Base-by-base conservation (phyloP, 2,113 vertebrate species). In the Lophius piscatorius region DNA sequence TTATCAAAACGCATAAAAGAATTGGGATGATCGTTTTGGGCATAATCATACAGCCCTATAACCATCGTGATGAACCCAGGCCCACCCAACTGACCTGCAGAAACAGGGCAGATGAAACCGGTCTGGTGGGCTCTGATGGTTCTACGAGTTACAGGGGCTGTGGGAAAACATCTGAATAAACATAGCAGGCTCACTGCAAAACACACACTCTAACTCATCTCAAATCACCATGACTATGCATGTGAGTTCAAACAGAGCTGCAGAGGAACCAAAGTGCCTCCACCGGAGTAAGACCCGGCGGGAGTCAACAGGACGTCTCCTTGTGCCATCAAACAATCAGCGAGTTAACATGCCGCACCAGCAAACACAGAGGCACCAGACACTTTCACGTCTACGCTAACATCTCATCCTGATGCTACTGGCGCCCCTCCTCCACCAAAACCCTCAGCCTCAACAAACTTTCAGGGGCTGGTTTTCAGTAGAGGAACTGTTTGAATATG, bases 131-230 rank as follows among this genome's bases (percentile, higher is more conserved):
- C 62, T 68, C 69, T 22, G 62, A 66, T 60, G 46, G 49, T 33
- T 57, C 1, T 55, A 14, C 28, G 29, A 44, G 68, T 71, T 13
- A 39, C 64, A 41, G 62, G 40, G 52, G 51, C 51, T 82, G 70
- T 87, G 87, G 77, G 76, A 88, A 89, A 87, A 86, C 88, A 88
- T 90, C 88, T 91, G 87, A 67, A 49, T 45, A 87, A 86, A 91
- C 80, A 82, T 33, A 12, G 13, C 8, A 16, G 68, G 45, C 67
- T 55, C 16, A n/a, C 49, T 57, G 51, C 44, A 11, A 70, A 66
- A 49, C 44, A 63, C 45, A 58, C 31, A 35, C 49, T 49, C 41
- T 11, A 31, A 35, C 49, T 57, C 35, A 50, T 61, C 31, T 40
- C 38, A 18, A 38, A 16, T n/a, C 1, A 2, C 34, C 26, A 12